phyloP scores from a whole-genome alignment of 2,888 invertebrate genomes.

The Dorcus hopei region DNA sequence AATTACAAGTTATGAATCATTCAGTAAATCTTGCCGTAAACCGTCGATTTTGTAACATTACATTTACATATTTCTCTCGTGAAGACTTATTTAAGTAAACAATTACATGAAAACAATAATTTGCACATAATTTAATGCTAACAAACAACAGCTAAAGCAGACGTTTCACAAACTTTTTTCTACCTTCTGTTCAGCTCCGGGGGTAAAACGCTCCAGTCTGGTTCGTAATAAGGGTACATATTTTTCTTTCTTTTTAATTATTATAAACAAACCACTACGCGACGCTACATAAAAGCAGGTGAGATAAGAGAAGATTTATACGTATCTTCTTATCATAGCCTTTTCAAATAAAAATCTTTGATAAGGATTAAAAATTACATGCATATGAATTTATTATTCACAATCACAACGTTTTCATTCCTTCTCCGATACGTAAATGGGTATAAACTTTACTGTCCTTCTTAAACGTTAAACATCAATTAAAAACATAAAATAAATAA shows the following conservation, averaged over 20 bases:
- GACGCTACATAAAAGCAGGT: not conserved
- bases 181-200: slow-evolving; percentile 84
- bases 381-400: no score
- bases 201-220: slow-evolving; percentile 82
- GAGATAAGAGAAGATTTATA: not conserved
- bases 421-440: no score
- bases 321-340: not conserved
- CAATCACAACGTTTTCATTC: no score
- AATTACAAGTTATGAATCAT: not conserved
- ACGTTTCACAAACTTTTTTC: not conserved
- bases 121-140: not conserved
- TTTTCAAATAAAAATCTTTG: not conserved
- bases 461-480: not conserved
- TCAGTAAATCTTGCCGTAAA: not conserved
- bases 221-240: slow-evolving; percentile 67
- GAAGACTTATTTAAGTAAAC: not conserved
- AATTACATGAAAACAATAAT: not conserved
- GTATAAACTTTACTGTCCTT: no score
- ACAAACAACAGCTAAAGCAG: not conserved
- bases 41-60: not conserved
- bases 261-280: slow-evolving; percentile 1
- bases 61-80: not conserved
- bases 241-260: no score
- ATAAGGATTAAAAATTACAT: not conserved
- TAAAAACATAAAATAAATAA: no score